These are phyloP conservation scores for Nestor notabilis DNA, from an alignment of 2,113 vertebrate genomes.

Conservation along the genomic window DNA sequence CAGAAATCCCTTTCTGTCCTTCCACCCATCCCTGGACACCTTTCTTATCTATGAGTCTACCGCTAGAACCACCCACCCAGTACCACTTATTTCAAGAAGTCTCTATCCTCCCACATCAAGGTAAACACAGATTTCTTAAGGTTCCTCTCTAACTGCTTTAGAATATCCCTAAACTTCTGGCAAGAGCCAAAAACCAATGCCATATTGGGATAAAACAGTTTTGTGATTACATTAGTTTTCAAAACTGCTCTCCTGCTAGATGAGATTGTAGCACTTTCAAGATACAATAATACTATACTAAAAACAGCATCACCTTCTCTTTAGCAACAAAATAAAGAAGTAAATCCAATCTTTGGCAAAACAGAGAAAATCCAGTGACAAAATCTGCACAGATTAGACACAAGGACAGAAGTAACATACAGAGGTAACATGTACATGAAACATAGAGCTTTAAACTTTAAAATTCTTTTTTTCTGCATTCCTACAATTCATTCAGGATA, in stretches of 20 bases:
- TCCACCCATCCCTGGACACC: not conserved
- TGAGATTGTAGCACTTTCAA: not conserved
- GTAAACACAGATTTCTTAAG: not conserved
- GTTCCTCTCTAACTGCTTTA: not conserved
- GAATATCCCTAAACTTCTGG: not conserved
- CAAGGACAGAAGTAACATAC: not conserved
- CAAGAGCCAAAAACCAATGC: not conserved
- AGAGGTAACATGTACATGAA: not conserved
- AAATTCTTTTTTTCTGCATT: not conserved
- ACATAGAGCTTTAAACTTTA: not conserved
- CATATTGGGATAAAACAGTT: not conserved
- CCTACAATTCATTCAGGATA: not conserved
- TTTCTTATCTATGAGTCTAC: not conserved
- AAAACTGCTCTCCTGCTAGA: not conserved
- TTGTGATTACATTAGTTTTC: not conserved
- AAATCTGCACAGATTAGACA: not conserved
- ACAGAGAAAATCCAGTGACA: fast-evolving
- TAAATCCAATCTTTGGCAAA: not conserved
- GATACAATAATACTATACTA: not conserved
- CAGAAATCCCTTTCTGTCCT: not conserved
- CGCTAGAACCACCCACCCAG: not conserved
- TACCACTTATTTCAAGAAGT: not conserved
- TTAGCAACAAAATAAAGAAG: not conserved
- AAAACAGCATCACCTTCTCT: not conserved
- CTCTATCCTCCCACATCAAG: not conserved